Base-by-base conservation (phyloP, 2,113 vertebrate species). In the Scartelaos histophorus region DNA sequence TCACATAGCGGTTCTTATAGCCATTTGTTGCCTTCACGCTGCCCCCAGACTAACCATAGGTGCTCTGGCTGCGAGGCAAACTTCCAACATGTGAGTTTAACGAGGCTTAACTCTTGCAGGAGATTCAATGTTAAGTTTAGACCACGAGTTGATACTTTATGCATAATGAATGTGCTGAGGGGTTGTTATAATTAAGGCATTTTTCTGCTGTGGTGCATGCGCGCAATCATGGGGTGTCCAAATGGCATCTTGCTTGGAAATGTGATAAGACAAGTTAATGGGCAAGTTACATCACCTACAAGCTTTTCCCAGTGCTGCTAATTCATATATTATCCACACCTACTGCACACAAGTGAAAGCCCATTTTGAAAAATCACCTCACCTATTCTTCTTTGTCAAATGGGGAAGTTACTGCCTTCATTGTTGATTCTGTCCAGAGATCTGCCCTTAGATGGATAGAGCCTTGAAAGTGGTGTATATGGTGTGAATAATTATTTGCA, bases 51-150 rank as follows among this genome's bases (percentile, higher is more conserved):
- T 22, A 4, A 51, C 17, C 47, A 4, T 47, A 68, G 57, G n/a
- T 38, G 4, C 38, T 5, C n/a, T 29, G 71, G 38, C 66, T 67
- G 60, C 38, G 6, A 75, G 74, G 54, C 49, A 76, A 88, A 88
- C 80, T 87, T 87, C 72, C 75, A 62, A 22, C 74, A 3, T 56
- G 78, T 61, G 75, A 82, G 75, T 87, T 85, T 9, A 76, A 38
- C 71, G 1, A 1, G 1, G 47, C 69, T 69, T 0, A 47, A 67
- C 24, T 67, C 29, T 45, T 67, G 74, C 60, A 72, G 73, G 56
- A 69, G 67, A 73, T 70, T 72, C 61, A 12, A 34, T 16, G 25
- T 34, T 17, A 75, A 25, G 17, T 1, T 67, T 61, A 74, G 79
- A 78, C 80, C 80, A 45, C 68, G 68, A 54, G 66, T 22, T 34